phyloP scores from a whole-genome alignment of 2,113 vertebrate genomes.

The Pterocles gutturalis region DNA sequence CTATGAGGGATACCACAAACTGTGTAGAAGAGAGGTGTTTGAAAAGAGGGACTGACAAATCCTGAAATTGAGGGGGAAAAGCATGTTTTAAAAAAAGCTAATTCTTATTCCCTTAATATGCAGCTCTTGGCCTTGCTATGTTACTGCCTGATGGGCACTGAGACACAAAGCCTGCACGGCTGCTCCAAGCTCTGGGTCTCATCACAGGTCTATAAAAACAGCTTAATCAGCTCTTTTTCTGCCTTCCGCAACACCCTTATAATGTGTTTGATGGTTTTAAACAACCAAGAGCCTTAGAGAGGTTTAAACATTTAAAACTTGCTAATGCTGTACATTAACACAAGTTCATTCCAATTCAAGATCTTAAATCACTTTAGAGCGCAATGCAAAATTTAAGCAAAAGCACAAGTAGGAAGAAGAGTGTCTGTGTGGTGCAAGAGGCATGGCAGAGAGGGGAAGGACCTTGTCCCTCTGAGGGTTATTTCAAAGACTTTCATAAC shows the following conservation, averaged over 20 bases:
- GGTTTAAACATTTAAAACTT: constrained; percentile 46
- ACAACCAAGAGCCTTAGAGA: neutral
- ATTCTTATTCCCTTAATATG: neutral
- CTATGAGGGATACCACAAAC: neutral
- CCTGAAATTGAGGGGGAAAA: neutral
- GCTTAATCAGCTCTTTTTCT: neutral
- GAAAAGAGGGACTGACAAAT: neutral
- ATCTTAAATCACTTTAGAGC: neutral
- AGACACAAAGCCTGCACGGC: neutral
- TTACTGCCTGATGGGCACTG: neutral
- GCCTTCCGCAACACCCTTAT: neutral
- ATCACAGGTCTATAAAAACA: neutral
- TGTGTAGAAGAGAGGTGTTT: neutral
- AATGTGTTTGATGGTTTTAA: neutral
- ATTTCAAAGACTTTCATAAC: neutral
- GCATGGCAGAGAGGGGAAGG: neutral
- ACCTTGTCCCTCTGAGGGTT: neutral
- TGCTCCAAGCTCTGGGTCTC: neutral
- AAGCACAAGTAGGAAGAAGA: neutral
- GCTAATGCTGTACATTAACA: neutral
- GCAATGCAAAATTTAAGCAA: constrained; percentile 7
- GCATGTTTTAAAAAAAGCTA: neutral
- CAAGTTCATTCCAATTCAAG: neutral
- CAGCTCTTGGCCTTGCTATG: neutral
- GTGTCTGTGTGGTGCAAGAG: rapidly evolving